Percentiles rank a stretch among this genome's conserved stretches.
phyloP scores from a whole-genome alignment of 2,888 invertebrate genomes.

The Steinernema scapterisci region DNA sequence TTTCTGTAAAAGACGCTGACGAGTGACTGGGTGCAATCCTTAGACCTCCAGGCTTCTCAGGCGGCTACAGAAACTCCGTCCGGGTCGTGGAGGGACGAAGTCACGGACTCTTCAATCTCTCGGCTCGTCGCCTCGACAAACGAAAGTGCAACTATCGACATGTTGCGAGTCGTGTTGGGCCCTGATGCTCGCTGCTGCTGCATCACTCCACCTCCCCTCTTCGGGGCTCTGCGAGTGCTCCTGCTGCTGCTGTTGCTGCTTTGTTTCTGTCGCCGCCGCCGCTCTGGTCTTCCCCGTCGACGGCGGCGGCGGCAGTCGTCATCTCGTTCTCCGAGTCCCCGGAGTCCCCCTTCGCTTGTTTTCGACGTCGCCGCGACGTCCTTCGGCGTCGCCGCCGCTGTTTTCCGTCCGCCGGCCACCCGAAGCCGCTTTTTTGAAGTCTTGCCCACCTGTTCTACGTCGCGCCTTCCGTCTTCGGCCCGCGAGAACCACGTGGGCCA shows the following conservation, averaged over 20 bases:
- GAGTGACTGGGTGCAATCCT: too few species aligned
- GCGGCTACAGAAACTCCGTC: too few species aligned
- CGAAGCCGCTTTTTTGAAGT: neutral
- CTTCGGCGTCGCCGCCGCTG: neutral
- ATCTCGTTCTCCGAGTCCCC: neutral
- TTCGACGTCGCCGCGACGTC: conserved; percentile 4
- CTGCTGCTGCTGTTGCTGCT: conserved; percentile 15
- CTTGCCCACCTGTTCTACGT: conserved; percentile 1
- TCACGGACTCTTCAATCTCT: neutral
- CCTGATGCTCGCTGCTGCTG: neutral
- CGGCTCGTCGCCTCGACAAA: neutral
- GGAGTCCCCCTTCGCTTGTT: conserved; percentile 12
- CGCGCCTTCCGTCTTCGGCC: neutral
- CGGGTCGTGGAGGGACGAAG: too few species aligned
- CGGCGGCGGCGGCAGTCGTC: neutral
- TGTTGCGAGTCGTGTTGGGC: conserved; percentile 28
- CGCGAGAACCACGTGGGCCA: neutral
- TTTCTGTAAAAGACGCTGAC: too few species aligned
- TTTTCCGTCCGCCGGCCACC: conserved; percentile 5
- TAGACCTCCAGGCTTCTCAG: too few species aligned
- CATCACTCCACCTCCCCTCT: conserved; percentile 19
- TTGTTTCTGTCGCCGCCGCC: conserved; percentile 23
- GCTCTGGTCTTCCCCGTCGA: neutral
- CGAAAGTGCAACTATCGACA: conserved; percentile 31
- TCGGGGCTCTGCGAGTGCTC: conserved; percentile 13